Base-by-base conservation (phyloP, 64 coral and sea anemone species). In the Actinia tenebrosa region DNA sequence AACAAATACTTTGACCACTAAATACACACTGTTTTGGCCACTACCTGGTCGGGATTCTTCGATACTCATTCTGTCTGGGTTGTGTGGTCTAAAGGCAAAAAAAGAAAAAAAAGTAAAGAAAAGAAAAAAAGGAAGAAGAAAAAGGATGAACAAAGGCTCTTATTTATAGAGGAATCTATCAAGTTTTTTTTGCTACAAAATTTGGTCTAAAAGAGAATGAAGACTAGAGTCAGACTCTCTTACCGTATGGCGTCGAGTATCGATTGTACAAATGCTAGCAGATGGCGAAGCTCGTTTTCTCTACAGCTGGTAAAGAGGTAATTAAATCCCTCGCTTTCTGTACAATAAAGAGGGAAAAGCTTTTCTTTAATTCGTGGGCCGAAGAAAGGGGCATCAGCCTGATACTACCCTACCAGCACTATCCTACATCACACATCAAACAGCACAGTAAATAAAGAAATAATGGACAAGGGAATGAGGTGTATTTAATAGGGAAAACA, bases 251-350 rank as follows among this genome's bases (percentile, higher is more conserved):
- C 77, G 3, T 77, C 23, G 13, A 99, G 64, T 23, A 88, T 72
- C 20, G 93, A 92, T 60, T 95, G 93, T 16, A 95, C 89, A 87
- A 99, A 99, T 16, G 44, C 71, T 0, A 99, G 75, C 9, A 92
- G 64, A 54, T 79, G 84, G 45, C 91, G 85, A 18, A 95, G 91
- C 26, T 99, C 97, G 59, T 95, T 99, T 9, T 95, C 97, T 44
- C 82, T 85, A 83, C 93, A 95, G 3, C 20, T 84, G 72, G 45
- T 68, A 45, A 99, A 85, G 1, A 99, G 87, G 7, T 20, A 89
- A 45, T 88, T 59, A 72, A 95, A 99, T 37, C 97, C 97, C 80
- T 92, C 86, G 75, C 88, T 93, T 95, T 44, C 46, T 83, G 60
- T 56, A 77, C 53, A 78, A 46, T 53, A 64, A 88, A 7, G 80